Evolutionary conservation across 2,888 invertebrate genomes (phyloP).

Genomic region (Mongoloraphidia duomilia): DNA sequence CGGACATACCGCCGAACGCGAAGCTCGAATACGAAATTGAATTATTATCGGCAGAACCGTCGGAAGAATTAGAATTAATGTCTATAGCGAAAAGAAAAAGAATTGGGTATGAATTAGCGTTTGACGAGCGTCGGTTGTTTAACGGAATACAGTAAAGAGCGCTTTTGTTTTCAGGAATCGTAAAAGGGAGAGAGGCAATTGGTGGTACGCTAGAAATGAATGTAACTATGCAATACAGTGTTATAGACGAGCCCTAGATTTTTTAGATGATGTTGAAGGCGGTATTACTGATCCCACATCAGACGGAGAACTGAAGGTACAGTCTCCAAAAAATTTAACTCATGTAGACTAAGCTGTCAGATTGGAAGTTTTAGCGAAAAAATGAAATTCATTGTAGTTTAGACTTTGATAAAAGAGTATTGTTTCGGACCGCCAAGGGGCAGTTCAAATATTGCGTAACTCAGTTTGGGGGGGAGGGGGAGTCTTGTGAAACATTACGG

Average conservation of each 20-base stretch:
- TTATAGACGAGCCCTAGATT: slow-evolving; percentile 73
- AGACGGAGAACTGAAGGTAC: slow-evolving; percentile 26
- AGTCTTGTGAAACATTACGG: too few relatives aligned
- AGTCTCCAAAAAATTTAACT: slow-evolving; percentile 1
- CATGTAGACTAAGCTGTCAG: not conserved
- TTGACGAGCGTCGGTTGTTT: not conserved
- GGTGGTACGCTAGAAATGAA: slow-evolving; percentile 77
- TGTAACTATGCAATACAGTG: slow-evolving; percentile 69
- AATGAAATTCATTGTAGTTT: not conserved
- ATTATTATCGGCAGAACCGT: slow-evolving; percentile 49
- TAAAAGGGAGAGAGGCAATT: slow-evolving; percentile 78
- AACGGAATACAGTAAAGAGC: not conserved
- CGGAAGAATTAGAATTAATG: slow-evolving; percentile 52
- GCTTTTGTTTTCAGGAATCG: slow-evolving; percentile 35
- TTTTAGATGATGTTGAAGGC: slow-evolving; percentile 57
- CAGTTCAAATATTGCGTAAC: too few relatives aligned
- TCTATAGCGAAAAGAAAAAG: slow-evolving; percentile 50
- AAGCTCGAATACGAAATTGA: slow-evolving; percentile 56
- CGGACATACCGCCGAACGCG: slow-evolving; percentile 50
- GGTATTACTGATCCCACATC: slow-evolving; percentile 42
- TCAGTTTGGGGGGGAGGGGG: too few relatives aligned
- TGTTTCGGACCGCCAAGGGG: too few relatives aligned
- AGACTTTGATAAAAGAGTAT: not conserved
- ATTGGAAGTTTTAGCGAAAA: not conserved
- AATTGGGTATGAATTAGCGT: slow-evolving; percentile 48